Evolutionary conservation across 2,888 invertebrate species (phyloP), one percentile per base, ranked within the genome.

Genomic region (Melipona beecheii): DNA sequence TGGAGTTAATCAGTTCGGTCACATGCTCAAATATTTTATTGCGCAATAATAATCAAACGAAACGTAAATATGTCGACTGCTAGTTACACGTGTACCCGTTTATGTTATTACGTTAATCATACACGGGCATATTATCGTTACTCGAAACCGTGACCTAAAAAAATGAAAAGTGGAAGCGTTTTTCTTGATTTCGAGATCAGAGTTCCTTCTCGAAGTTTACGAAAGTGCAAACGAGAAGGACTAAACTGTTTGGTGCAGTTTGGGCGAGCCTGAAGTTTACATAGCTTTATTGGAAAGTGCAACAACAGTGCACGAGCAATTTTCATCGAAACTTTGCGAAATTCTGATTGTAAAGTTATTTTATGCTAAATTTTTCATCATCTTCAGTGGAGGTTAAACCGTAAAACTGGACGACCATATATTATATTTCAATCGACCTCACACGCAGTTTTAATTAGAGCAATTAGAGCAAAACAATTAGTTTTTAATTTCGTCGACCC

Each of bases 261-360:
- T 43, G 65, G 13, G 24, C 64, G 50, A 54, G 43, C 27, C 13
- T 50, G 50, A 50, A 50, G 68, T 68, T 68, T 68, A 50, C 27
- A 50, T 50, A 50, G 50, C 66, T 66, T 19, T 49, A 49, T 68
- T 68, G 50, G 49, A 50, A 50, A 50, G 68, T 50, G 50, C 50
- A 17, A 13, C 19, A 68, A 24, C 68, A 24, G 50, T 50, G 31
- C 54, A 31, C 66, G 66, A 68, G 68, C n/a, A 68, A 66, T 74
- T 74, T 68, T 68, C 50, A 68, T 50, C n/a, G 50, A 50, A 49
- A 68, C n/a, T 68, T 68, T 17, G 49, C 19, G 50, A 68, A 68
- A 50, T 68, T 68, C 50, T 50, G 36, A 68, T 49, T 50, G 19
- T 50, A 50, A 50, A 24, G 49, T 68, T 50, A 24, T 68, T 68